phyloP scores from a whole-genome alignment of 2,888 invertebrate species.

The Deilephila elpenor region DNA sequence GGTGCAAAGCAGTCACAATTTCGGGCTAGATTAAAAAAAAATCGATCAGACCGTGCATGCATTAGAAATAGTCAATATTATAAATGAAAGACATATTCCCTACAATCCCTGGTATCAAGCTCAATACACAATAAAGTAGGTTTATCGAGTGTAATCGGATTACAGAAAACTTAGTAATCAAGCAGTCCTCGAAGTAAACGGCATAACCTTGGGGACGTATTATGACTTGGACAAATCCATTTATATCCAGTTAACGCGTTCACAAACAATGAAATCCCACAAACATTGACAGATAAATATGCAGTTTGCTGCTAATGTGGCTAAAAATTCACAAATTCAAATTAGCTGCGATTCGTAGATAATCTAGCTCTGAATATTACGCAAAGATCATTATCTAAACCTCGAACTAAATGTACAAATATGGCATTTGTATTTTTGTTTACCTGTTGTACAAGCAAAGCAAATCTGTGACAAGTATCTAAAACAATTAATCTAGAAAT shows the following conservation, averaged over 20 bases:
- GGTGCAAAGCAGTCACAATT: no score
- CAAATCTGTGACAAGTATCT: no score
- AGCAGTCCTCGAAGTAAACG: slow-evolving; percentile 46
- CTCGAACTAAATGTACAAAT: no score
- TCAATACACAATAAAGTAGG: slow-evolving; percentile 5
- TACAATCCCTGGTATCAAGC: background rate
- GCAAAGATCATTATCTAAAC: no score
- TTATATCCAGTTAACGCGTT: slow-evolving; percentile 57
- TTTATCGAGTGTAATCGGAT: slow-evolving; percentile 42
- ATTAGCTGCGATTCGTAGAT: background rate
- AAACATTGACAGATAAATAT: slow-evolving; percentile 45
- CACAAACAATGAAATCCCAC: slow-evolving; percentile 55
- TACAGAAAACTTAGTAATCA: slow-evolving; percentile 45
- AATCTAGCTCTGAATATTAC: background rate
- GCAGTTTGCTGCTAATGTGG: background rate
- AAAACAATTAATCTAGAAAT: no score
- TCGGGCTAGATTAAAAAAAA: no score
- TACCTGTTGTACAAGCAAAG: no score
- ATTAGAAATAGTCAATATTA: no score
- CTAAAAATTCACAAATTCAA: background rate
- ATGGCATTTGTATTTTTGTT: no score
- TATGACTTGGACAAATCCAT: slow-evolving; percentile 49
- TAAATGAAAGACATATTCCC: background rate
- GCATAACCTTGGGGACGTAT: slow-evolving; percentile 44
- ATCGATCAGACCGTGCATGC: no score